Percentiles rank a stretch among this genome's conserved stretches.
These are phyloP conservation scores for Halcyon leucocephala DNA, from an alignment of 2,797 vertebrate genomes.

Conservation along the genomic window DNA sequence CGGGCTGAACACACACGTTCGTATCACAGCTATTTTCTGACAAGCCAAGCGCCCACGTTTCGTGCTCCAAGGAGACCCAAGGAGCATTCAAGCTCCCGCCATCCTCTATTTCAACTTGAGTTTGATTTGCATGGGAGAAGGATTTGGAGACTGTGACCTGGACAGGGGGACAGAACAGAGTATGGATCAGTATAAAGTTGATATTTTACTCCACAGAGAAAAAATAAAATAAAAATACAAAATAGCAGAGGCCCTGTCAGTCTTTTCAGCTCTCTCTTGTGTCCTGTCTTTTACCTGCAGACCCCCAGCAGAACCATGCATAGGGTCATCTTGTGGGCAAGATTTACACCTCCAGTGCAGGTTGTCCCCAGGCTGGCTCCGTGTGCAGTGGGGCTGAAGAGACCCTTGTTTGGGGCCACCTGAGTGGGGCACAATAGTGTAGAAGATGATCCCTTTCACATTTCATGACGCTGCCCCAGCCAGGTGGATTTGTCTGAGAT, in stretches of 20 bases:
- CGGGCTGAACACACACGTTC: background rate
- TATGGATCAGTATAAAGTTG: background rate
- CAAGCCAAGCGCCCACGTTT: background rate
- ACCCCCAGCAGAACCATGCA: background rate
- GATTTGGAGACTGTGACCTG: background rate
- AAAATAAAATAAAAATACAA: background rate
- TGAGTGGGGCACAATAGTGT: fast-evolving
- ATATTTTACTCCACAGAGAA: background rate
- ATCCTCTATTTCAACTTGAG: fast-evolving
- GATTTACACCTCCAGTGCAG: background rate
- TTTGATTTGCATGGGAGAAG: background rate
- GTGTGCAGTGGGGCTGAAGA: background rate
- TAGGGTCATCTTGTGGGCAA: too few species aligned
- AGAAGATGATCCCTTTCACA: background rate
- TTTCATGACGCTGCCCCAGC: fast-evolving
- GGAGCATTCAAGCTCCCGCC: fast-evolving
- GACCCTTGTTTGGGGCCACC: too few species aligned
- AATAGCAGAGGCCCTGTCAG: background rate
- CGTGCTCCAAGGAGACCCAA: background rate
- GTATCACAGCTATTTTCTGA: background rate
- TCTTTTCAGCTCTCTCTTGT: background rate
- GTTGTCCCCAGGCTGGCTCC: background rate
- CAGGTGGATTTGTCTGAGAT: background rate
- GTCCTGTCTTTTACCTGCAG: background rate
- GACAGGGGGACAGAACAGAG: background rate